Base-by-base conservation (phyloP, 2,797 vertebrate genomes). In the Bovichtus diacanthus region DNA sequence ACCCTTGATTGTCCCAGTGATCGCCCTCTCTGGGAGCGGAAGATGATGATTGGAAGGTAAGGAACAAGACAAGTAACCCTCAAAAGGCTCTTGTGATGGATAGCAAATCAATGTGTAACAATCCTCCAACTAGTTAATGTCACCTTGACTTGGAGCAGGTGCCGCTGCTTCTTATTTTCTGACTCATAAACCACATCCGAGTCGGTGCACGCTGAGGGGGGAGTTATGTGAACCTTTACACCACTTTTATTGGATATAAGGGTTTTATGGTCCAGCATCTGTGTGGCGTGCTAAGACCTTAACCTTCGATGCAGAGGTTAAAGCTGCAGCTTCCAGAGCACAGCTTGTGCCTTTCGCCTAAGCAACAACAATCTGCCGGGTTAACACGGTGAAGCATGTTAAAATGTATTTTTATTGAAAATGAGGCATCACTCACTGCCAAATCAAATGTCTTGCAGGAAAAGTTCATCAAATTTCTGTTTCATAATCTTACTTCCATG, bases 111-210 rank as follows among this genome's bases (percentile, higher is more conserved):
- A 55, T 38, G 75, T 19, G 44, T 39, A 77, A 49, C 79, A 78
- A 74, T 79, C 70, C 51, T 49, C 44, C 49, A 67, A 75, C 80
- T 70, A 61, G 61, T 84, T 87, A 75, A 81, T 81, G 85, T 91
- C 85, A 88, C 88, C 87, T 87, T 91, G 84, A 75, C 83, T 56
- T 9, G 9, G 70, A 85, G 84, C 90, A 86, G 86, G 81, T 82
- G 86, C 80, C 78, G 64, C 80, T 58, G 77, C 77, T 84, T 76
- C 86, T 85, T 80, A 88, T 91, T 88, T 88, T 90, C 87, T 87
- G 88, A 90, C 70, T 90, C 91, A 90, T 90, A 91, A 91, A 90
- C 47, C 79, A 29, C 86, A 83, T 77, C 73, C 44, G 46, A 72
- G 72, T 62, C 19, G 53, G 44, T 65, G 49, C 46, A 21, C n/a